A percentile compares a stretch with the other conserved stretches of the same genome.
These are phyloP conservation scores for Tachyglossus aculeatus DNA, from an alignment of 2,797 vertebrate species.

Conservation along the genomic window DNA sequence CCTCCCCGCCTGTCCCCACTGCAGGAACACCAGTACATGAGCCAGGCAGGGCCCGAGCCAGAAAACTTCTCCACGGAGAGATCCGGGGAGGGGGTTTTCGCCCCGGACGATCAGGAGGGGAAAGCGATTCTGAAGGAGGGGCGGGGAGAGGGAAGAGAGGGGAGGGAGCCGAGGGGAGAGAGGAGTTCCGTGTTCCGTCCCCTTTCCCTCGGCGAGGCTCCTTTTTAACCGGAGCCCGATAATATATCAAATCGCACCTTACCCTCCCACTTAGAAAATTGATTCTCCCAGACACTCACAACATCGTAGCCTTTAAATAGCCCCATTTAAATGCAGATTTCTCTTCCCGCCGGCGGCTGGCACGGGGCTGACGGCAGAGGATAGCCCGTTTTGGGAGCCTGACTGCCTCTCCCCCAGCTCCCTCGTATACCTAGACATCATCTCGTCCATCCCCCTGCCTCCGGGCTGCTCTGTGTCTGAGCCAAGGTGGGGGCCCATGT, in stretches of 20 bases:
- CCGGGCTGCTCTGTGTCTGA: too few relatives aligned
- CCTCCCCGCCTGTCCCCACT: too few relatives aligned
- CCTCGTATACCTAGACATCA: too few relatives aligned
- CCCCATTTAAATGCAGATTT: slow-evolving; percentile 57
- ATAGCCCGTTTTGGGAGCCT: too few relatives aligned
- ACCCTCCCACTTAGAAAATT: slow-evolving; percentile 60
- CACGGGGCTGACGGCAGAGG: background rate
- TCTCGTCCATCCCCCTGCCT: too few relatives aligned
- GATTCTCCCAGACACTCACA: slow-evolving; percentile 59
- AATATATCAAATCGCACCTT: slow-evolving; percentile 53
- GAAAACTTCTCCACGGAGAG: too few relatives aligned
- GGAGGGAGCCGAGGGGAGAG: background rate
- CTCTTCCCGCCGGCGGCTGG: slow-evolving; percentile 2
- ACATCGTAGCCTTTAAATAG: slow-evolving; percentile 66
- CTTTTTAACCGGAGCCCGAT: slow-evolving; percentile 44
- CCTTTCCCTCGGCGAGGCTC: background rate
- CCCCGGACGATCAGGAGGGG: background rate
- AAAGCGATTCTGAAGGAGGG: background rate
- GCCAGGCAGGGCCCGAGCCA: too few relatives aligned
- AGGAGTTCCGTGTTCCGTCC: fast-evolving
- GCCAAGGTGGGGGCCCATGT: too few relatives aligned
- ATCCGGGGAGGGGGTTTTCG: background rate
- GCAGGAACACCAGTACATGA: too few relatives aligned
- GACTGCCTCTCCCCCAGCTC: too few relatives aligned
- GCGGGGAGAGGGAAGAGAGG: too few relatives aligned